phyloP scores from a whole-genome alignment of 2,888 invertebrate genomes.

The Synergus japonicus region DNA sequence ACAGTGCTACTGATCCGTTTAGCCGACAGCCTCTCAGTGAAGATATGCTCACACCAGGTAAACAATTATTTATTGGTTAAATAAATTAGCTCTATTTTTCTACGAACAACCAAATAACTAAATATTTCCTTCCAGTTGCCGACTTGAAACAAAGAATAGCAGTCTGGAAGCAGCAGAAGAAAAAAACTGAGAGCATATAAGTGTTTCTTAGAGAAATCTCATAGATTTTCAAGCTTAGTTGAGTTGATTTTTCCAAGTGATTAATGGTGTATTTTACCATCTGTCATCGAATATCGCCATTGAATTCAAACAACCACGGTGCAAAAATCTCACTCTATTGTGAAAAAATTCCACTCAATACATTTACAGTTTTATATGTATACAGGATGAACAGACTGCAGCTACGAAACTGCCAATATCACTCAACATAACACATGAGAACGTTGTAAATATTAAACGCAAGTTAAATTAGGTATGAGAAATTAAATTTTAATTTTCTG shows the following conservation, averaged over 20 bases:
- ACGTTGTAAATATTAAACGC: constrained; percentile 68
- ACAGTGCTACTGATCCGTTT: constrained; percentile 98
- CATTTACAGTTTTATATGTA: constrained; percentile 74
- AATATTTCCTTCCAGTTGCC: constrained; percentile 81
- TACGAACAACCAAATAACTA: constrained; percentile 8
- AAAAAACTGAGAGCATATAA: constrained; percentile 73
- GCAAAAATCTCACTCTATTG: constrained; percentile 73
- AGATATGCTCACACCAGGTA: constrained; percentile 94
- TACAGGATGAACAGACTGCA: constrained; percentile 69
- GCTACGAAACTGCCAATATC: constrained; percentile 74
- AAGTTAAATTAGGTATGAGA: constrained; percentile 58
- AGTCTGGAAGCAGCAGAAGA: constrained; percentile 91
- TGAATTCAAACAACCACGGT: constrained; percentile 60
- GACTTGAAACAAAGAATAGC: constrained; percentile 92
- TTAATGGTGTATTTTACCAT: constrained; percentile 57
- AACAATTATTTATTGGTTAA: constrained; percentile 53
- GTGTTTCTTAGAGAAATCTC: constrained; percentile 49
- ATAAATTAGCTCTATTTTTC: constrained; percentile 16
- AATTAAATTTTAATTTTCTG: constrained; percentile 61
- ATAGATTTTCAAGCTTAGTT: constrained; percentile 43
- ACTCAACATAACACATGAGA: constrained; percentile 61
- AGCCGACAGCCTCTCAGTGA: constrained; percentile 96
- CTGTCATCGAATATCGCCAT: constrained; percentile 52
- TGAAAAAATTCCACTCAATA: constrained; percentile 73
- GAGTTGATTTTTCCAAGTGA: constrained; percentile 46